phyloP scores from a whole-genome alignment of 2,888 invertebrate species.

The Pachymerium ferrugineum region DNA sequence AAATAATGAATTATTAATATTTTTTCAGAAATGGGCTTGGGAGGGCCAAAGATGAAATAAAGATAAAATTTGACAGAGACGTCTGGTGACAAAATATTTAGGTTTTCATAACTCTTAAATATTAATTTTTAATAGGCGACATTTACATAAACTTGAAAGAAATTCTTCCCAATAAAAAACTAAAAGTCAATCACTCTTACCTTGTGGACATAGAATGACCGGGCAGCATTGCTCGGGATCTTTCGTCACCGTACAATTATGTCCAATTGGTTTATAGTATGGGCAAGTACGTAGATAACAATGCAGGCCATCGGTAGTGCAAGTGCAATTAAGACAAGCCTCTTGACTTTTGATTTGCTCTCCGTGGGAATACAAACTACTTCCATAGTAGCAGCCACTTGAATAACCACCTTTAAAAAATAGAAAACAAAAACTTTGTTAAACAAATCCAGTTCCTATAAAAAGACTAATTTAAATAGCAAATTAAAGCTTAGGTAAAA shows the following conservation, averaged over 20 bases:
- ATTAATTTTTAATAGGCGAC: no score
- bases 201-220: slow-evolving; percentile 86
- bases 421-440: neutral
- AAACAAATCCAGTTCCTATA: neutral
- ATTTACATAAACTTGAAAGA: no score
- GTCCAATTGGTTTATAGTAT: slow-evolving; percentile 86
- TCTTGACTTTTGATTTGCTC: slow-evolving; percentile 91
- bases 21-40: no score
- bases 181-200: no score
- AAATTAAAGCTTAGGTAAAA: no score
- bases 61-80: no score
- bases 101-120: no score
- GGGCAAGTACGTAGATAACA: slow-evolving; percentile 90
- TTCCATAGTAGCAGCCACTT: slow-evolving; percentile 75
- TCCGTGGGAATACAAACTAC: slow-evolving; percentile 86
- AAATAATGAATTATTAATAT: no score
- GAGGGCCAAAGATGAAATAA: no score
- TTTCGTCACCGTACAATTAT: slow-evolving; percentile 84
- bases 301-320: slow-evolving; percentile 91
- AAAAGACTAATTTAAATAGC: no score
- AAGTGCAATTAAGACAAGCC: slow-evolving; percentile 91
- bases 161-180: no score
- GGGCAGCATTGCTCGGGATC: slow-evolving; percentile 89
- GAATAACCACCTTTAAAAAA: neutral
- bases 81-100: no score